phyloP scores from a whole-genome alignment of 2,888 invertebrate genomes.

The Oasisia sp. region DNA sequence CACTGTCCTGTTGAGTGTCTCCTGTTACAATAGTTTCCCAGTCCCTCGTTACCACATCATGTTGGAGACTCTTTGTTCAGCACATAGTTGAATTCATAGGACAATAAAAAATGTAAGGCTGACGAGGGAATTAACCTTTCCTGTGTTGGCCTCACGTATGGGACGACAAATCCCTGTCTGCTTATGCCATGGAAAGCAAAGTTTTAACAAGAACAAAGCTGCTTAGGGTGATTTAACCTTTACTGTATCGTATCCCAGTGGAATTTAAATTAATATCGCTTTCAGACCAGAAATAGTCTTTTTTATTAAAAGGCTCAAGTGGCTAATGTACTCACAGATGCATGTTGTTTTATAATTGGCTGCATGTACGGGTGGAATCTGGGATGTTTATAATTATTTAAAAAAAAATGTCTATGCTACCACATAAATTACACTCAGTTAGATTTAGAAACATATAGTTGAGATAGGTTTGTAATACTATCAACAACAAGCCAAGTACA shows the following conservation, averaged over 20 bases:
- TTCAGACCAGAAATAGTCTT: not conserved
- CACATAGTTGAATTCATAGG: not conserved
- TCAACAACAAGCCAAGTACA: too few species aligned
- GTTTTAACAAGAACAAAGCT: not conserved
- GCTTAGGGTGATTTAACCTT: not conserved
- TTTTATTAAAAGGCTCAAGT: not conserved
- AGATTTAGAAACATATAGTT: too few species aligned
- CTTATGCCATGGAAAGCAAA: constrained; percentile 17
- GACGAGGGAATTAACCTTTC: not conserved
- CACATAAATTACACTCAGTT: too few species aligned
- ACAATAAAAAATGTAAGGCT: not conserved
- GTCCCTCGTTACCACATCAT: not conserved
- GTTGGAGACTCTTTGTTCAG: not conserved
- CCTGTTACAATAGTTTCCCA: not conserved
- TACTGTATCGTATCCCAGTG: not conserved
- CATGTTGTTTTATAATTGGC: not conserved
- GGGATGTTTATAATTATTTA: too few species aligned
- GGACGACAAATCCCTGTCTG: not conserved
- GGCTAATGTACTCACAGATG: not conserved
- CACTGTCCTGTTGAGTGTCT: too few species aligned
- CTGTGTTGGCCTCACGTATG: not conserved
- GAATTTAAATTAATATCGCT: not conserved
- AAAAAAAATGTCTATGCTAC: too few species aligned
- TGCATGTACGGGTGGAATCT: too few species aligned
- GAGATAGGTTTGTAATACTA: too few species aligned